Conservation (phyloP, 2,113 vertebrate genomes). For the Vidua macroura region DNA sequence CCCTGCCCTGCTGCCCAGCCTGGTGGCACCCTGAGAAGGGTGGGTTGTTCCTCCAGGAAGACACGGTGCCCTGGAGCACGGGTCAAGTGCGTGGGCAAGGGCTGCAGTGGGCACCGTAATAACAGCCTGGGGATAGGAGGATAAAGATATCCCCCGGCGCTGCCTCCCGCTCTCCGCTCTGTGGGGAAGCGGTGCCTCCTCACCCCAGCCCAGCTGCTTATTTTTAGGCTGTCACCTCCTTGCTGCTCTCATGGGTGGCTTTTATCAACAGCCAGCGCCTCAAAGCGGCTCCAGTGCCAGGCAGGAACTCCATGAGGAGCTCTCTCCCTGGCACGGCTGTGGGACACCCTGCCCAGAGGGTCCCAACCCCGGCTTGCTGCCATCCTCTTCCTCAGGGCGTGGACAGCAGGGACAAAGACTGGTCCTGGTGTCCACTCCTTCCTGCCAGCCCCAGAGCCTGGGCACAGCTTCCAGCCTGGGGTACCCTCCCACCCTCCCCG, state of each 20-base stretch:
- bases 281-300: not conserved
- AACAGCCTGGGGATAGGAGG: not conserved
- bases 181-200: not conserved
- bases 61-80: fast-evolving
- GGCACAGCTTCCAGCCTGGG: not conserved
- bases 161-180: not conserved
- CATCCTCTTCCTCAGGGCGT: not conserved
- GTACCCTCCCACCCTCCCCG: fast-evolving
- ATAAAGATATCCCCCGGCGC: not conserved
- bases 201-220: conserved; percentile 1
- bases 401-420: not conserved
- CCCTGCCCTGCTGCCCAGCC: not conserved
- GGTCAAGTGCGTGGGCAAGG: not conserved
- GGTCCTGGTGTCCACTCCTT: fast-evolving
- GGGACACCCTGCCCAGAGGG: not conserved
- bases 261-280: not conserved
- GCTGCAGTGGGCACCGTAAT: not conserved
- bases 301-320: not conserved
- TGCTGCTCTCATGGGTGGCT: not conserved
- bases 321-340: fast-evolving
- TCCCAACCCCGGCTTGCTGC: not conserved
- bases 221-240: conserved; percentile 33
- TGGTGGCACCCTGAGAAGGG: not conserved
- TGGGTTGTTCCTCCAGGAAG: fast-evolving
- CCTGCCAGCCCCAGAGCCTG: fast-evolving